Base-by-base conservation (phyloP, 2,797 vertebrate species). In the Anguilla marmorata region DNA sequence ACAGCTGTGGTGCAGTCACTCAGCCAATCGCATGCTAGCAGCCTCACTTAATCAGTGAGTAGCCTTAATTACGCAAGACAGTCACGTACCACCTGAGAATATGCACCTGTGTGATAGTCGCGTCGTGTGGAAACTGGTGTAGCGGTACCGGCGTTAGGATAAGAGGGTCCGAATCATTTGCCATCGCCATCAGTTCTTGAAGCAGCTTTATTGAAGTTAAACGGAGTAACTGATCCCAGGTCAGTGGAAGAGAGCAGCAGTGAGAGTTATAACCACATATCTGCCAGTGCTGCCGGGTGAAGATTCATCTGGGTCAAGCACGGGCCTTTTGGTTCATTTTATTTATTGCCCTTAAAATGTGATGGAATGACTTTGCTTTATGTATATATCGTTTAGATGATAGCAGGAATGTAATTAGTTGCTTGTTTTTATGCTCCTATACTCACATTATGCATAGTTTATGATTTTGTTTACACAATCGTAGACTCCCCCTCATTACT, bases 341-440 rank as follows among this genome's bases (percentile, higher is more conserved):
- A 79, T 83, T 54, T 87, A 56, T 80, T 87, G 58, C 4, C 76
- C 63, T 84, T 84, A 33, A 58, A 41, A n/a, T 27, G 24, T 45
- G 8, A 83, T 48, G 12, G 72, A 74, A 30, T 45, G 45, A 41
- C 76, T 48, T 80, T 80, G 41, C 5, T 80, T 48, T 79, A 41
- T 79, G 0, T 37, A 19, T 79, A 37, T 37, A 72, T 72, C 14
- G 11, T 56, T 52, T 76, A 30, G 52, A 69, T 37, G 54, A 84
- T 30, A 24, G 48, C 21, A 45, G 41, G 50, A 84, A 24, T 84
- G 6, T 0, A 85, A 85, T n/a, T 63, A 76, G 30, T 50, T 84
- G 54, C 60, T 84, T 87, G 41, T 50, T 76, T 54, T 85, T 88
- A 69, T 80, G 45, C 80, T 87, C 14, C 41, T 50, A 66, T 79